Evolutionary conservation across 2,797 vertebrate species (phyloP).

Genomic region (Agapornis canus): DNA sequence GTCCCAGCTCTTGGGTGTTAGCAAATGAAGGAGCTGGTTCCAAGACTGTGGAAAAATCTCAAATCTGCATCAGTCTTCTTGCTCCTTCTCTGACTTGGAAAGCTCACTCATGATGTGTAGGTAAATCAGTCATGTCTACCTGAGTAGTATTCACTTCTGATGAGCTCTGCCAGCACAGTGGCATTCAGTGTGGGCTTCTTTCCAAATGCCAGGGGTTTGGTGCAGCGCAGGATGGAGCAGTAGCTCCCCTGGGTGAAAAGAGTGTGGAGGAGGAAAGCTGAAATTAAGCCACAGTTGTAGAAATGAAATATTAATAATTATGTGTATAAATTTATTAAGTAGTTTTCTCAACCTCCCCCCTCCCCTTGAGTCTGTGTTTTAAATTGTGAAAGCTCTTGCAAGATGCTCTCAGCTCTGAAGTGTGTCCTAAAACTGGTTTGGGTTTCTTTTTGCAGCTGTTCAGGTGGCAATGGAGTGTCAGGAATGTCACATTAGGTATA

Average conservation of each 20-base stretch:
- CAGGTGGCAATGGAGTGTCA: background rate
- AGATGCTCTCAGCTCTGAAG: background rate
- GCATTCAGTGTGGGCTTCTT: background rate
- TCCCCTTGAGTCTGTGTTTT: background rate
- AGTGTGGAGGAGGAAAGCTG: background rate
- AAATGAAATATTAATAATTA: background rate
- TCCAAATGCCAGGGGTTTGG: background rate
- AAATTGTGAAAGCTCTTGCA: background rate
- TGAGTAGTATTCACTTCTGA: background rate
- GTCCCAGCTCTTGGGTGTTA: background rate
- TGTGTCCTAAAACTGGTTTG: background rate
- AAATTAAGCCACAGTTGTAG: background rate
- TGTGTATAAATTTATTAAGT: background rate
- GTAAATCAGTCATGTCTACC: background rate
- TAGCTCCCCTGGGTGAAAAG: background rate
- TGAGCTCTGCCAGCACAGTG: background rate
- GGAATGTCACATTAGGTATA: background rate
- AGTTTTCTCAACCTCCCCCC: rapidly evolving
- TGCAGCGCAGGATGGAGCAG: background rate
- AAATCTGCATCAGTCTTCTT: background rate
- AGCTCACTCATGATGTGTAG: background rate
- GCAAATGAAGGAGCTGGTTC: background rate
- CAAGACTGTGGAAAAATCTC: background rate
- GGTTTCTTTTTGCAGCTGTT: background rate
- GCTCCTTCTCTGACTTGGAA: background rate